phyloP scores from a whole-genome alignment of 2,113 vertebrate species.

The Macroglossus sobrinus region DNA sequence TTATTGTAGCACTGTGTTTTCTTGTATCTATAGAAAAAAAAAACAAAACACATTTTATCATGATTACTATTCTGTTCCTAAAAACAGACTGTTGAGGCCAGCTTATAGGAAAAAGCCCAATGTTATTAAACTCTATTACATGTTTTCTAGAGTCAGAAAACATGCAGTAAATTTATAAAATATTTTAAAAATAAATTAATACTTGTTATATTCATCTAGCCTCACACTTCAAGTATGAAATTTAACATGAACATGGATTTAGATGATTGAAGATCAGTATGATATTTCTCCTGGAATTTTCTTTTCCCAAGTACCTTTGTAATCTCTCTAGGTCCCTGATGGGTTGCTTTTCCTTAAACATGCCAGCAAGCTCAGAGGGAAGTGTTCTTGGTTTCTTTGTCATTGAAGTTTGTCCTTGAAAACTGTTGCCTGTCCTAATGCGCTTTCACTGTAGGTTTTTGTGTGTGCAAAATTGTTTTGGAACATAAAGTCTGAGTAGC shows the following conservation, averaged over 20 bases:
- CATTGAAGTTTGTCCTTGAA: not conserved
- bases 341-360: not conserved
- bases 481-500: not conserved
- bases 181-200: conserved; percentile 19
- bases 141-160: conserved; percentile 21
- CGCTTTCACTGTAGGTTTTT: not conserved
- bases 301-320: conserved; percentile 6
- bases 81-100: not conserved
- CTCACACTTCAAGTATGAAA: not conserved
- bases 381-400: not conserved
- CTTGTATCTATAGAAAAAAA: not conserved
- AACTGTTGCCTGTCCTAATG: not conserved
- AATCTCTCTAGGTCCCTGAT: not conserved
- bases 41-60: not conserved
- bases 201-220: not conserved
- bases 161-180: not conserved
- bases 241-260: not conserved
- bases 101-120: not conserved
- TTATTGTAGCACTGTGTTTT: not conserved
- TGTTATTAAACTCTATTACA: not conserved
- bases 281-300: conserved; percentile 27
- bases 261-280: not conserved
- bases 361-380: not conserved
- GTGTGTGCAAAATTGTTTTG: not conserved
- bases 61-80: conserved; percentile 31